Evolutionary conservation across 2,113 vertebrate genomes (phyloP).

Genomic region (Leiothrix lutea): DNA sequence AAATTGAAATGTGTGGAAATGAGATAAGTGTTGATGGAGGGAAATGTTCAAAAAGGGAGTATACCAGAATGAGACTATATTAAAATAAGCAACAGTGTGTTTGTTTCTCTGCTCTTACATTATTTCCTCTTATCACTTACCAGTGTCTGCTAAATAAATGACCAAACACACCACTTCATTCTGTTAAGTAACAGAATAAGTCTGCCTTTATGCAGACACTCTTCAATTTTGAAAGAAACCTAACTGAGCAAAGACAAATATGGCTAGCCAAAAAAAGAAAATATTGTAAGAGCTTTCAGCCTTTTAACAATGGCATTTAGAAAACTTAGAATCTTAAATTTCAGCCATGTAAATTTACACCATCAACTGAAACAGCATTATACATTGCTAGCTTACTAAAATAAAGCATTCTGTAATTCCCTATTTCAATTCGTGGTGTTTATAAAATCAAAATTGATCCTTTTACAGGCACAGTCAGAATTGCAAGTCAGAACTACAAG

Average conservation of each 20-base stretch:
- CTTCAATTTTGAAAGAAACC: background rate
- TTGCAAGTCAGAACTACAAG: background rate
- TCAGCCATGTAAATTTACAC: background rate
- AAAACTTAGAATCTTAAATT: background rate
- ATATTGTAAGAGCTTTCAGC: background rate
- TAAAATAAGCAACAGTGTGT: background rate
- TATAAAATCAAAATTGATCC: background rate
- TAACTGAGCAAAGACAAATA: background rate
- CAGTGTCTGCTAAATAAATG: background rate
- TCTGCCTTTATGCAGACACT: background rate
- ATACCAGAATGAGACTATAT: background rate
- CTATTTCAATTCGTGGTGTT: background rate
- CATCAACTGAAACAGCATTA: background rate
- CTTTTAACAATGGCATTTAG: background rate
- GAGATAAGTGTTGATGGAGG: background rate
- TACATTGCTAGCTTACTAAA: background rate
- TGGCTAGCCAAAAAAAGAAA: background rate
- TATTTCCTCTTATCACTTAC: background rate
- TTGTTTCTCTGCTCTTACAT: background rate
- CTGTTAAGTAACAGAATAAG: background rate
- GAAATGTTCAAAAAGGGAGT: background rate
- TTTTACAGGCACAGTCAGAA: background rate
- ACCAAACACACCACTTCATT: background rate
- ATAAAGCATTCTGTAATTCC: background rate
- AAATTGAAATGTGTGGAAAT: background rate